Evolutionary conservation across 2,888 invertebrate species (phyloP), one percentile per base, ranked within the genome.

Genomic region (Linnaemya tessellans): DNA sequence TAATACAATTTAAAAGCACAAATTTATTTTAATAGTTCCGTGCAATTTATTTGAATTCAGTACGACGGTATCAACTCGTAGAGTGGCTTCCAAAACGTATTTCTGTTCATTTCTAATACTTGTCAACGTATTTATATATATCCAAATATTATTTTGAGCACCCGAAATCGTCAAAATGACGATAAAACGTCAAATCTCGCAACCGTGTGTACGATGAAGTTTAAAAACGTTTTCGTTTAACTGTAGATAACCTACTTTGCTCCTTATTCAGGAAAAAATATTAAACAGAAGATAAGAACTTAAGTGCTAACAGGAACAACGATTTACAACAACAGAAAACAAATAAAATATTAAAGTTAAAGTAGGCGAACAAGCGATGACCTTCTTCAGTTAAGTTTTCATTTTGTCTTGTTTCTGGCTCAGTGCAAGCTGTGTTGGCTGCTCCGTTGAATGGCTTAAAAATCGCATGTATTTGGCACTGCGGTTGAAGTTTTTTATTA

Each of bases 401-500:
- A 13, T 60, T 60, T 35, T 60, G 5, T n/a, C 25, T n/a, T 35
- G 2, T 30, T 30, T 30, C 30, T 30, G 18, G 18, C n/a, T 51
- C 4, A 30, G 30, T 18, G 25, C 13, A 25, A 60, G 25, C 22
- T 68, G 41, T 13, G 13, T 7, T 62, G 20, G n/a, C 35, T 54
- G 62, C 46, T 49, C 9, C 41, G 35, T 43, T 78, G 60, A 51
- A 1, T 73, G 64, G 10, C 15, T 13, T 46, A 79, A 56, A 15
- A n/a, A 20, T 71, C 68, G 67, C 60, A 67, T 38, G 56, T 56
- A 67, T 71, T 73, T 78, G 67, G 67, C 84, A 58, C 64, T 70
- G 79, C 56, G 70, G 79, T 64, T 75, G 80, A 77, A 80, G 80
- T 65, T 60, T 79, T n/a, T 80, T 80, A 75, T 75, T 79, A 56